phyloP scores from a whole-genome alignment of 2,888 invertebrate genomes.

The Cephus pulcher region DNA sequence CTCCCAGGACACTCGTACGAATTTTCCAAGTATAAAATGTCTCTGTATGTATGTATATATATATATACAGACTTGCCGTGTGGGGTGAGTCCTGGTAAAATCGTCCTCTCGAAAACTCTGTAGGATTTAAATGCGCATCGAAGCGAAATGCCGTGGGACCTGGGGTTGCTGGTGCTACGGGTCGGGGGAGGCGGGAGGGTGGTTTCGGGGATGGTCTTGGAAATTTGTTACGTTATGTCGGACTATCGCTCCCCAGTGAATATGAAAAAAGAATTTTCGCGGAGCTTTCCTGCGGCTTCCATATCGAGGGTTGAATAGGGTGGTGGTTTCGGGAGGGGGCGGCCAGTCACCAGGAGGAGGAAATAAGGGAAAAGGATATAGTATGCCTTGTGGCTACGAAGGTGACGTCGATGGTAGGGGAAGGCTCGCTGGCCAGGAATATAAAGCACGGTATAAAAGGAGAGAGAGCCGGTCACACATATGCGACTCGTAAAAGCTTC shows the following conservation, averaged over 20 bases:
- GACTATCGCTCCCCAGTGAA: constrained; percentile 63
- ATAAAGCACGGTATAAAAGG: constrained; percentile 55
- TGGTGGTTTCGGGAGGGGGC: constrained; percentile 21
- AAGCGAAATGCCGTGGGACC: constrained; percentile 36
- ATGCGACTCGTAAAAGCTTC: constrained; percentile 59
- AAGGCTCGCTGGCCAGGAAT: constrained; percentile 43
- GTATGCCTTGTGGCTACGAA: constrained; percentile 7
- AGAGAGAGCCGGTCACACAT: constrained; percentile 49
- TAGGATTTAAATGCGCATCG: constrained; percentile 63
- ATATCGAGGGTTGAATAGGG: constrained; percentile 7
- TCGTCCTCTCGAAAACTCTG: constrained; percentile 26
- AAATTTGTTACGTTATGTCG: constrained; percentile 62
- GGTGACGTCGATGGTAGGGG: constrained; percentile 25
- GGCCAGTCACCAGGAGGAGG: constrained; percentile 5
- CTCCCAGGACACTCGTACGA: constrained; percentile 53
- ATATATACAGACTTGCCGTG: neutral
- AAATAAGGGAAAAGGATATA: constrained; percentile 26
- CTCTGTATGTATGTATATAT: too few relatives aligned
- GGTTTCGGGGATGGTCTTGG: constrained; percentile 24
- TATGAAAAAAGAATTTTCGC: constrained; percentile 58
- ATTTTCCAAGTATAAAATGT: neutral
- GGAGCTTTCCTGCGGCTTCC: constrained; percentile 27
- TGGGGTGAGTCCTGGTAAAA: constrained; percentile 43
- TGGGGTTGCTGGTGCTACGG: neutral
- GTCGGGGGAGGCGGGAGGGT: neutral